Evolutionary conservation across 2,113 vertebrate species (phyloP).

Genomic region (Mionectes macconnelli): DNA sequence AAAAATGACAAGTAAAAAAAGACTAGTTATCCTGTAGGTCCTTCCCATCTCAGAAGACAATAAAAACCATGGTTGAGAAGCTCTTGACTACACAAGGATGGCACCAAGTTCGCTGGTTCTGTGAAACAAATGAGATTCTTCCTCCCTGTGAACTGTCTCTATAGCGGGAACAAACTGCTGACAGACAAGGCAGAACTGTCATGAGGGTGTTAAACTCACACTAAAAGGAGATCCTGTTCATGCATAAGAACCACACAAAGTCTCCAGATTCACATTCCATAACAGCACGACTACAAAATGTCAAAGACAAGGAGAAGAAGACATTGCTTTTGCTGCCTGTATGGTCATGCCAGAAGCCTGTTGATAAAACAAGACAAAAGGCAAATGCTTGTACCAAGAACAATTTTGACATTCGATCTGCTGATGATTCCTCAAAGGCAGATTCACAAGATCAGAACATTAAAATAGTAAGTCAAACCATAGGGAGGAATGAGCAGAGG

Average conservation of each 20-base stretch:
- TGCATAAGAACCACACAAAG: not conserved
- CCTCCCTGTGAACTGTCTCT: not conserved
- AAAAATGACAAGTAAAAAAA: not conserved
- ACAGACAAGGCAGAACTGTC: not conserved
- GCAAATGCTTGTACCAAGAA: not conserved
- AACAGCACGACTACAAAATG: not conserved
- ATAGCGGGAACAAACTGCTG: not conserved
- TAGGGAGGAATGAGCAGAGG: not conserved
- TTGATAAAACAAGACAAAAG: not conserved
- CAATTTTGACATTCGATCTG: not conserved
- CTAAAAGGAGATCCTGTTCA: not conserved
- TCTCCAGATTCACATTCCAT: not conserved
- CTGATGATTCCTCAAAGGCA: not conserved
- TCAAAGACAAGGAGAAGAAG: not conserved
- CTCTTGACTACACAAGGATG: not conserved
- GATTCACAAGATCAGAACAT: not conserved
- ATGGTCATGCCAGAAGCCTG: not conserved
- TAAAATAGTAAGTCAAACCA: not conserved
- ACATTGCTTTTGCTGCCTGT: not conserved
- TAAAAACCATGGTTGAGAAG: not conserved
- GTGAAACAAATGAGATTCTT: not conserved
- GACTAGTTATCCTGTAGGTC: not conserved
- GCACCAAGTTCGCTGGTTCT: not conserved
- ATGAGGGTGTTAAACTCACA: fast-evolving
- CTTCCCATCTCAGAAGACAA: not conserved